Evolutionary conservation across 2,113 vertebrate species (phyloP), one percentile per base, ranked within the genome.

Genomic region (Paratilapia polleni): DNA sequence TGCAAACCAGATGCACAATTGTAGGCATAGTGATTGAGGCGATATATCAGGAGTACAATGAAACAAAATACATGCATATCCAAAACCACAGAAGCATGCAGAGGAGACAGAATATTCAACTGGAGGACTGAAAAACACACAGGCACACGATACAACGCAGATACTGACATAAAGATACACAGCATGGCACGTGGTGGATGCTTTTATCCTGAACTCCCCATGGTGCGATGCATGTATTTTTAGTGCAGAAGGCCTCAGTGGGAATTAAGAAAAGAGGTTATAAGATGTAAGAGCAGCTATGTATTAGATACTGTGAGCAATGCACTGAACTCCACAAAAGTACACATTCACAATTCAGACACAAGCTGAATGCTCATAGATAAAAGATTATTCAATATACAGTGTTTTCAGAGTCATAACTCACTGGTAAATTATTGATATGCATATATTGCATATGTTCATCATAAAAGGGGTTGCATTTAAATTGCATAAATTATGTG

Each of bases 181-280:
- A 49, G 68, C 1, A 59, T 41, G 31, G 34, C 82, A 81, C 75
- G 78, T 56, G 82, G 36, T 74, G 58, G 47, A 81, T 76, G 68
- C 90, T 92, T 92, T 91, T 88, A 92, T 85, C 74, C 8, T 19
- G 17, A 77, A 57, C 49, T 80, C 82, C 89, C 88, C 59, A 57
- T 3, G 26, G 83, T 15, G 59, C 11, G 6, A 47, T 59, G 76
- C 26, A 43, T 78, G 64, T 85, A 87, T 78, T 89, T 91, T 86
- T 80, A 89, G 83, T 70, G 59, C 77, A 56, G 4, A 61, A 38
- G 41, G 60, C 61, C 78, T 78, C 83, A 57, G 70, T 49, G 85
- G 87, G 84, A 86, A 88, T 52, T 82, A 60, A 49, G 78, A 87
- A 57, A 81, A 77, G 81, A 85, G 58, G 80, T 31, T 58, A 43